Conservation (phyloP, 2,888 invertebrate genomes). For the Hemaris fuciformis region DNA sequence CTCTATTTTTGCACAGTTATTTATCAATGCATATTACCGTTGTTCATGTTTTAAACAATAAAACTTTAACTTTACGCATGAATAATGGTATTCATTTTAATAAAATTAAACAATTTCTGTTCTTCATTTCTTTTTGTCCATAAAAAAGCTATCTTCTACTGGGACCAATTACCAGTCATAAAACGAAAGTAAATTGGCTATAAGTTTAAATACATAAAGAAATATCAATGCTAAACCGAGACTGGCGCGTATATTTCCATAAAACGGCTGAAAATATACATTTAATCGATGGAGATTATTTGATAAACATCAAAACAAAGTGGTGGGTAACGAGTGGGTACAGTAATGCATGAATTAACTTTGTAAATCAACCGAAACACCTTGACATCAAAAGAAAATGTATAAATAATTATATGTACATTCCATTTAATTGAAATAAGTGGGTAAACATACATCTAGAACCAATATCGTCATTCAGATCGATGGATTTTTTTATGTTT, state of each 20-base stretch:
- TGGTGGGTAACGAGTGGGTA: not conserved
- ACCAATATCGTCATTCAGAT: not conserved
- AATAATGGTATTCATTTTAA: no score
- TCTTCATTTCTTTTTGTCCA: not conserved
- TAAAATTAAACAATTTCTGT: not conserved
- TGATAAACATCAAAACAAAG: slow-evolving; percentile 8
- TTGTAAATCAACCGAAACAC: slow-evolving; percentile 15
- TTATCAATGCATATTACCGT: no score
- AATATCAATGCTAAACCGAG: no score
- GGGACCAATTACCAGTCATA: not conserved
- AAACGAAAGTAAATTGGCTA: not conserved
- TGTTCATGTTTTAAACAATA: no score
- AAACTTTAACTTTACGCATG: no score
- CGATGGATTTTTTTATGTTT: not conserved
- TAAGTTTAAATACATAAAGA: not conserved
- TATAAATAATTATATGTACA: slow-evolving; percentile 12
- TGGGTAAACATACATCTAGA: not conserved
- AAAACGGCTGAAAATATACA: not conserved
- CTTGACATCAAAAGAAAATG: slow-evolving; percentile 25
- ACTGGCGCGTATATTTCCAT: not conserved
- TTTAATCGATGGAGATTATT: slow-evolving; percentile 1
- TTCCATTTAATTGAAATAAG: slow-evolving; percentile 6
- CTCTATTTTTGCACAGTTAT: no score
- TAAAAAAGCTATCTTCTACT: not conserved
- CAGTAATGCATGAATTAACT: slow-evolving; percentile 5